These are phyloP conservation scores for Nyctalus aviator DNA, from an alignment of 2,797 vertebrate species.

Conservation along the genomic window DNA sequence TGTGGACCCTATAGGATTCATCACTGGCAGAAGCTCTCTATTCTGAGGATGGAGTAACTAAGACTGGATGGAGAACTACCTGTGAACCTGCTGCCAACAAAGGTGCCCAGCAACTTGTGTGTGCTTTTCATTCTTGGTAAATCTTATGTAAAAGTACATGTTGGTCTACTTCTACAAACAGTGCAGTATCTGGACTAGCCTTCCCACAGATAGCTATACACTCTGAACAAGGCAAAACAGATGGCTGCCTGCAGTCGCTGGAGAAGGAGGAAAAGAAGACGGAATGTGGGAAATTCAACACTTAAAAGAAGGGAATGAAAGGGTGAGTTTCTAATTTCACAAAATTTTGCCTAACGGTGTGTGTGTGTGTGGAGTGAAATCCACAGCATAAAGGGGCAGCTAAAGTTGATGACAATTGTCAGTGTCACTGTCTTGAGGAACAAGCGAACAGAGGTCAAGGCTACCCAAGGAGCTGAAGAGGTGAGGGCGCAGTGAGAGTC, in stretches of 20 bases:
- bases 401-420: background rate
- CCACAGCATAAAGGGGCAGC: background rate
- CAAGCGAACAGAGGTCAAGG: background rate
- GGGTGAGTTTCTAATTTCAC: background rate
- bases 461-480: background rate
- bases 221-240: background rate
- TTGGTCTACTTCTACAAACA: background rate
- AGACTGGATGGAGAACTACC: background rate
- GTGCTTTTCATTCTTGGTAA: background rate
- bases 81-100: background rate
- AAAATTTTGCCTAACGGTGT: background rate
- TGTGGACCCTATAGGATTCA: background rate
- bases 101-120: background rate
- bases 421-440: background rate
- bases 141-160: background rate
- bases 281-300: background rate
- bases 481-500: background rate
- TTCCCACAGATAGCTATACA: background rate
- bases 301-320: background rate
- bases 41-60: background rate
- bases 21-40: background rate
- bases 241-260: background rate
- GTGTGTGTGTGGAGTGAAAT: background rate
- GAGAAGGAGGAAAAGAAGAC: background rate
- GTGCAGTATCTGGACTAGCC: background rate